Base-by-base conservation (phyloP, 2,797 vertebrate genomes). In the Phrynocephalus guinanensis region DNA sequence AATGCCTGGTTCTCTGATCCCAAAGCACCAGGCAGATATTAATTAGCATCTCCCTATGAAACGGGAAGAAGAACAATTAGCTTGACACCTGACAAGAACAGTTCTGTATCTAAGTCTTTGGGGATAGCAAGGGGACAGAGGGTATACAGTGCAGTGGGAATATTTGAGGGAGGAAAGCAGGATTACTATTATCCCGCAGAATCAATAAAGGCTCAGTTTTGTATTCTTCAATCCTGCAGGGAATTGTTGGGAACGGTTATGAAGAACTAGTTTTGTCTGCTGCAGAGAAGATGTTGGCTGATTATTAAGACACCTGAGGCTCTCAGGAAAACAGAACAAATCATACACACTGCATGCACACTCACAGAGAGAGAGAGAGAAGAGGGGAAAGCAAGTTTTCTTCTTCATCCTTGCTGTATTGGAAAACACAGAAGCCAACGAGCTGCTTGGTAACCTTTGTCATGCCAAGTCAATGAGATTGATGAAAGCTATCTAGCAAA, bases 191-290 rank as follows among this genome's bases (percentile, higher is more conserved):
- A 71, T 88, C 86, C 13, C 2, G 28, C 73, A 91, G 78, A 95
- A 94, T 93, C 89, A 76, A 90, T 94, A 73, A 10, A 90, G 88
- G 60, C 92, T 94, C 91, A 86, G 89, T 76, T 91, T 89, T 5
- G 20, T 91, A 86, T 87, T 93, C 91, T 93, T 95, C 87, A 92
- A 92, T 88, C 82, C 90, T 30, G 5, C 79, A 83, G 93, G 94
- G 88, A 79, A 90, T 1, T 0, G 6, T 0, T 0, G 0, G 75
- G 91, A 86, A 92, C 81, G 75, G 63, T 91, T 85, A 93, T 44
- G 1, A 87, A 93, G 88, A 89, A 90, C 82, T 88, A 83, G 90
- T 84, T 95, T 83, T 95, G 89, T 93, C 90, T 87, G 72, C 83
- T 85, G 87, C 26, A 68, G 77, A 90, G 84, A 92, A 92, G 88